Evolutionary conservation across 2,113 vertebrate genomes (phyloP).

Genomic region (Brachypodius melanocephalos): DNA sequence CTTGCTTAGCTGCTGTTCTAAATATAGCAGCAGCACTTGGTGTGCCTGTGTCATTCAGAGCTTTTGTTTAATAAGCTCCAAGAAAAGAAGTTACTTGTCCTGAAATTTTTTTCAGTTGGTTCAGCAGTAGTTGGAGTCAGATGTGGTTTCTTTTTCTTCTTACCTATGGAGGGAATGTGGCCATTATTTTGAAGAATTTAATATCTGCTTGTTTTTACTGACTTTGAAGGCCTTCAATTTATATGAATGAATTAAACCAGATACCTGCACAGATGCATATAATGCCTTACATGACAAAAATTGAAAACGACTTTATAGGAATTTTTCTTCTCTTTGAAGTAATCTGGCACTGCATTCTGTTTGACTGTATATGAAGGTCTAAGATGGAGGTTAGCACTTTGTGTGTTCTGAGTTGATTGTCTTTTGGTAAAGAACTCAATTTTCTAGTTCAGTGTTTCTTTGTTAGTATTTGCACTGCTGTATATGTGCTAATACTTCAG

Average conservation of each 20-base stretch:
- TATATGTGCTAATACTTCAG: background rate
- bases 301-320: background rate
- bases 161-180: background rate
- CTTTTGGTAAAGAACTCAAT: background rate
- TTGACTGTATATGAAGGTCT: background rate
- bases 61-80: background rate
- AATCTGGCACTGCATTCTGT: background rate
- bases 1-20: conserved; percentile 62
- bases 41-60: conserved; percentile 29
- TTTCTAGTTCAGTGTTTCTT: background rate
- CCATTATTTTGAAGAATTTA: background rate
- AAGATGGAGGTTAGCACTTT: background rate
- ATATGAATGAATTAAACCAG: background rate
- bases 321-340: background rate
- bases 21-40: conserved; percentile 54
- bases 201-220: background rate
- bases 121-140: background rate
- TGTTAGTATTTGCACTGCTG: background rate
- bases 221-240: background rate
- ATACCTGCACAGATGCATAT: background rate
- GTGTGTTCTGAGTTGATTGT: background rate
- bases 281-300: background rate
- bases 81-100: background rate
- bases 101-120: background rate
- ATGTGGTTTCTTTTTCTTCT: background rate